Evolutionary conservation across 2,888 invertebrate genomes (phyloP).

Genomic region (Augochlorella aurata): DNA sequence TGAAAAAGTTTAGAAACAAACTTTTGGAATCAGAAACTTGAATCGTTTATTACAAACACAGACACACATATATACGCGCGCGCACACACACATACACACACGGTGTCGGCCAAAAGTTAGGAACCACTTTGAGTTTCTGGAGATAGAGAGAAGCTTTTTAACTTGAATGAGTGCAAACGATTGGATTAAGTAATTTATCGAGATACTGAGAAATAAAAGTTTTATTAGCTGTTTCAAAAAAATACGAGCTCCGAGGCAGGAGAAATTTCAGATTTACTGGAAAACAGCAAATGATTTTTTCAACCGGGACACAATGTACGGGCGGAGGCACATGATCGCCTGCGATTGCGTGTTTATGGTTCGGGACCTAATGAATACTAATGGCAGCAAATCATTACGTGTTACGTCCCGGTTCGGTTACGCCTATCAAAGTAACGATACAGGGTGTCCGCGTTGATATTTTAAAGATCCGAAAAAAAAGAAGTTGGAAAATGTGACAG

Average conservation of each 20-base stretch:
- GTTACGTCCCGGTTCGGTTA: background rate
- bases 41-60: background rate
- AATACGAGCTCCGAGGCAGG: background rate
- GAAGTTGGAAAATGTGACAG: background rate
- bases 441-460: background rate
- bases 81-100: background rate
- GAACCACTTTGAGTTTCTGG: background rate
- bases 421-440: background rate
- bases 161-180: background rate
- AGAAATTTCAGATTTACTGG: background rate
- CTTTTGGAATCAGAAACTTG: background rate
- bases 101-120: background rate
- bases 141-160: background rate
- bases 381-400: background rate
- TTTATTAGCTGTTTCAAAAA: background rate
- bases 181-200: background rate
- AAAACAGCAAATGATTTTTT: background rate
- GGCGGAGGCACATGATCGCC: background rate
- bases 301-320: background rate
- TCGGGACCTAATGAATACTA: background rate
- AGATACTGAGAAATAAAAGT: background rate
- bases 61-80: too few relatives aligned
- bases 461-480: background rate
- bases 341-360: background rate
- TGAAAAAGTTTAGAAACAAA: conserved; percentile 1